These are phyloP conservation scores for Apoda limacodes DNA, from an alignment of 2,888 invertebrate species.

Conservation along the genomic window DNA sequence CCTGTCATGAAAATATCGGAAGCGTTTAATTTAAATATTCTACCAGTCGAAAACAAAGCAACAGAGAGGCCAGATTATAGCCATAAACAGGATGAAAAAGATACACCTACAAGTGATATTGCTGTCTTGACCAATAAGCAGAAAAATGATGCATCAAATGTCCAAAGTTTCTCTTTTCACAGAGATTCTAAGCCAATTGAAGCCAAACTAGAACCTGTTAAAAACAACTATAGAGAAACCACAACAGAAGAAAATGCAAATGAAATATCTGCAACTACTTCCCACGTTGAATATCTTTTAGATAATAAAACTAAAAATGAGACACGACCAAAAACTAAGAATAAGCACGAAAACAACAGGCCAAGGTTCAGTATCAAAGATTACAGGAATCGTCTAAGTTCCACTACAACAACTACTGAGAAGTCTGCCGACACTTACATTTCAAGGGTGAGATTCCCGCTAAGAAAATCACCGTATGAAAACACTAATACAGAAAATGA, in stretches of 20 bases:
- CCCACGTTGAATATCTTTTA: conserved; percentile 6
- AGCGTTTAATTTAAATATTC: conserved; percentile 25
- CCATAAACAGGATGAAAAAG: conserved; percentile 65
- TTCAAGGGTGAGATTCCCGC: conserved; percentile 58
- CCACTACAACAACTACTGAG: conserved; percentile 62
- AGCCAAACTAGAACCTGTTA: conserved; percentile 39
- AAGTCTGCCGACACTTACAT: conserved; percentile 36
- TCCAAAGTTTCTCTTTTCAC: conserved; percentile 52
- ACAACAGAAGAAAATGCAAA: conserved; percentile 40
- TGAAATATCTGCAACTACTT: conserved; percentile 32
- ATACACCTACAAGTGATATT: conserved; percentile 64
- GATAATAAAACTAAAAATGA: conserved; percentile 38
- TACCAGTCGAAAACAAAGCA: conserved; percentile 39
- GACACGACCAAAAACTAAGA: conserved; percentile 47
- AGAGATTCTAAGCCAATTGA: conserved; percentile 57
- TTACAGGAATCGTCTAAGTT: conserved; percentile 74
- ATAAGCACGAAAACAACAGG: conserved; percentile 66
- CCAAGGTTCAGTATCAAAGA: conserved; percentile 84
- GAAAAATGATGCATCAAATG: conserved; percentile 33
- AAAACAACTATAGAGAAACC: too few species aligned
- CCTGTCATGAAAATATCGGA: conserved; percentile 63
- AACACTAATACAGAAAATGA: conserved; percentile 39
- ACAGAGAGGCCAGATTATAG: conserved; percentile 50
- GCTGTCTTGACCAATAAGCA: conserved; percentile 44
- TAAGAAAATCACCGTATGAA: conserved; percentile 55